Base-by-base conservation (phyloP, 2,888 invertebrate genomes). In the Pterostichus madidus region DNA sequence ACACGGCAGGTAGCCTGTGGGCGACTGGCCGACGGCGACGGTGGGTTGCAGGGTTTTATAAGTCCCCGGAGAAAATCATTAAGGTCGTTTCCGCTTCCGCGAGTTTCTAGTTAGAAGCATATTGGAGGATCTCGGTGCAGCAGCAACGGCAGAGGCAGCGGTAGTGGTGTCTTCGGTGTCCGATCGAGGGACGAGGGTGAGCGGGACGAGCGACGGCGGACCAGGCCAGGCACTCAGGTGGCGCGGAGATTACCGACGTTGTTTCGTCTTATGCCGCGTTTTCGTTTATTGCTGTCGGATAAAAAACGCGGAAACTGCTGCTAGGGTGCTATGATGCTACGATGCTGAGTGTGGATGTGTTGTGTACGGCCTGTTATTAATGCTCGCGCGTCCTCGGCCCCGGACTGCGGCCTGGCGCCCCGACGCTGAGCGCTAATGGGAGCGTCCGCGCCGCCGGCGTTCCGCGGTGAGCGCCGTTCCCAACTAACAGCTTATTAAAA, bases 41-140 rank as follows among this genome's bases (percentile, higher is more conserved):
- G 75, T 44, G 75, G 75, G 59, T 31, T 75, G 83, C 39, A 56
- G 59, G 73, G 80, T 85, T 85, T 86, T 86, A 85, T 86, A 85
- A 85, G 85, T 86, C 84, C 84, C 85, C 82, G 81, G 86, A 85
- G 86, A 85, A 86, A 87, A 87, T 86, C 86, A 86, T 87, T 87
- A 86, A 86, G 87, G 86, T 85, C 84, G 86, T 86, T 87, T 87
- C 86, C 87, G 86, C 86, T 85, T 87, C 86, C 86, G 85, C 86
- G 86, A 86, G 84, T 87, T 87, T 87, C 87, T 86, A 86, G 86
- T 86, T 87, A 87, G 86, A 85, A 85, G 85, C 86, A 86, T 86
- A 86, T 86, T 86, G 85, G 86, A 84, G 85, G 84, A 83, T 84
- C 84, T 82, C 84, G 84, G 83, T 81, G 84, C 80, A 84, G 81